These are phyloP conservation scores for Lepus timidus DNA, from an alignment of 2,113 vertebrate species.

Conservation along the genomic window DNA sequence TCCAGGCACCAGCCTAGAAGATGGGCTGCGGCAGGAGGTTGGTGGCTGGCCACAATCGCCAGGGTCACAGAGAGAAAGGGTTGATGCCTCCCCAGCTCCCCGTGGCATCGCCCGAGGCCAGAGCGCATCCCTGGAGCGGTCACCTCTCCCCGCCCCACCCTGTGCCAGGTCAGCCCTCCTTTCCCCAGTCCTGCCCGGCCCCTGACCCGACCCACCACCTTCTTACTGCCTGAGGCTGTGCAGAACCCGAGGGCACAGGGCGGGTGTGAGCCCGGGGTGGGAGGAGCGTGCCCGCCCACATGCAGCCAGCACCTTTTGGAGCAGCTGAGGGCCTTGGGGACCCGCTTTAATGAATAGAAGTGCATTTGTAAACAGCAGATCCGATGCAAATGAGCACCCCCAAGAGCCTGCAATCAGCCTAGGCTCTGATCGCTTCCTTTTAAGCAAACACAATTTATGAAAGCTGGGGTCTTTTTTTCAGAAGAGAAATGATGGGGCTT, in stretches of 20 bases:
- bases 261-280: rapidly evolving
- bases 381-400: conserved; percentile 70
- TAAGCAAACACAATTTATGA: conserved; percentile 58
- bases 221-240: rapidly evolving
- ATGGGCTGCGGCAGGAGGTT: background rate
- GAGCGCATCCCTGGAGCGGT: rapidly evolving
- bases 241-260: background rate
- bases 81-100: background rate
- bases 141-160: background rate
- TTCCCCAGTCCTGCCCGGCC: background rate
- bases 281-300: background rate
- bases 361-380: conserved; percentile 62
- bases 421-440: conserved; percentile 59
- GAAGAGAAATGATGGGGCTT: conserved; percentile 16
- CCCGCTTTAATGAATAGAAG: conserved; percentile 66
- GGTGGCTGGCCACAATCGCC: rapidly evolving
- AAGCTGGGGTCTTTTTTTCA: background rate
- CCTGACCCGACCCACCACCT: background rate
- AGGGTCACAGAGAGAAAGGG: background rate
- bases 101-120: no score
- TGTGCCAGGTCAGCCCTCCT: background rate
- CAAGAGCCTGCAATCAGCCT: conserved; percentile 23
- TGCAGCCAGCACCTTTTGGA: background rate
- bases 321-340: conserved; percentile 65
- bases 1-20: background rate